Percentiles rank a stretch among this genome's conserved stretches.
Evolutionary conservation across 2,113 vertebrate genomes (phyloP).

Genomic region (Corvus moneduloides): DNA sequence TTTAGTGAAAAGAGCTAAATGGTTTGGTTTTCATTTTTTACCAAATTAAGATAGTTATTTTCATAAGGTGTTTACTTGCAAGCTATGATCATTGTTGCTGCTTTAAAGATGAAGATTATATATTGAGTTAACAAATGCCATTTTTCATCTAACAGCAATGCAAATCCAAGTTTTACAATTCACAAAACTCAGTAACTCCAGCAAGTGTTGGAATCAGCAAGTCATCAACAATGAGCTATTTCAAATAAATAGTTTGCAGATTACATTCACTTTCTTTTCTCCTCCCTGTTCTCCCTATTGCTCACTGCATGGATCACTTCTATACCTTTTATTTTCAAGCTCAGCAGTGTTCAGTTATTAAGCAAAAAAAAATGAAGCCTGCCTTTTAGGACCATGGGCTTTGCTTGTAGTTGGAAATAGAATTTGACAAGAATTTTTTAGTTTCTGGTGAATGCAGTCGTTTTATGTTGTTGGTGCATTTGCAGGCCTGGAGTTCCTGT

Average conservation of each 20-base stretch:
- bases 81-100: not conserved
- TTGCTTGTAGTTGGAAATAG: not conserved
- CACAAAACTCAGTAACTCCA: not conserved
- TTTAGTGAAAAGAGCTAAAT: not conserved
- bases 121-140: not conserved
- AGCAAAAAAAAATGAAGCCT: not conserved
- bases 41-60: not conserved
- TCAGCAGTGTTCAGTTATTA: not conserved
- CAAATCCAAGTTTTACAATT: not conserved
- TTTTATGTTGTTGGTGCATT: not conserved
- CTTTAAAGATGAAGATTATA: not conserved
- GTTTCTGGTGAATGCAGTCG: not conserved
- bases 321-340: not conserved
- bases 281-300: not conserved
- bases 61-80: not conserved
- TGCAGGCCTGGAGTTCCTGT: constrained; percentile 84
- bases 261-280: not conserved
- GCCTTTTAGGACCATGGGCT: not conserved
- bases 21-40: not conserved
- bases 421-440: not conserved
- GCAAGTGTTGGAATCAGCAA: not conserved
- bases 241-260: not conserved
- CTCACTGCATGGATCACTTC: not conserved
- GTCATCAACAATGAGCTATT: not conserved
- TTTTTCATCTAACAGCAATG: not conserved